phyloP scores from a whole-genome alignment of 2,797 vertebrate species.

The Silurus lanzhouensis region DNA sequence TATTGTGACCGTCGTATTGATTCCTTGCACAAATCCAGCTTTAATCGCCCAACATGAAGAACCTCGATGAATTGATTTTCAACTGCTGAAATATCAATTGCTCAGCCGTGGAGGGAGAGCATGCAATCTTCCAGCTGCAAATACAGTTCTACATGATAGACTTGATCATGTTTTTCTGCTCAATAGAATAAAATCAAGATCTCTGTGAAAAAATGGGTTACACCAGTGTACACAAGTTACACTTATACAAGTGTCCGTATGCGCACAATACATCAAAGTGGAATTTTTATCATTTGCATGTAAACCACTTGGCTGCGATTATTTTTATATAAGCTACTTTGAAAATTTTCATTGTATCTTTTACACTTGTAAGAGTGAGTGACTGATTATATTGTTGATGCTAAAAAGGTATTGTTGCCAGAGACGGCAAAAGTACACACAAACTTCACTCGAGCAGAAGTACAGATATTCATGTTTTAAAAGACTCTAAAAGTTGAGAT shows the following conservation, averaged over 20 bases:
- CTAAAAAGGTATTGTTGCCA: neutral
- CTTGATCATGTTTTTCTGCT: neutral
- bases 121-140: neutral
- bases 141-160: neutral
- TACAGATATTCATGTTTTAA: too few species aligned
- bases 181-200: neutral
- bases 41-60: slow-evolving; percentile 32
- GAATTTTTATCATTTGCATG: neutral
- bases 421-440: too few species aligned
- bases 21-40: slow-evolving; percentile 22
- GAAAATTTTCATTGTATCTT: neutral
- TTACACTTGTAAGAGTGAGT: neutral
- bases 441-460: too few species aligned
- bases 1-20: neutral
- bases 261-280: neutral
- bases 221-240: too few species aligned
- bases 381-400: slow-evolving; percentile 12
- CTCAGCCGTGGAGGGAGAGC: neutral
- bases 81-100: slow-evolving; percentile 24
- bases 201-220: neutral
- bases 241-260: neutral
- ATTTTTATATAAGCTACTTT: neutral
- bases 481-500: too few species aligned
- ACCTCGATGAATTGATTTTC: slow-evolving; percentile 18
- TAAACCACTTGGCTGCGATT: neutral